phyloP scores from a whole-genome alignment of 2,888 invertebrate species.

The Andrena flavipes region DNA sequence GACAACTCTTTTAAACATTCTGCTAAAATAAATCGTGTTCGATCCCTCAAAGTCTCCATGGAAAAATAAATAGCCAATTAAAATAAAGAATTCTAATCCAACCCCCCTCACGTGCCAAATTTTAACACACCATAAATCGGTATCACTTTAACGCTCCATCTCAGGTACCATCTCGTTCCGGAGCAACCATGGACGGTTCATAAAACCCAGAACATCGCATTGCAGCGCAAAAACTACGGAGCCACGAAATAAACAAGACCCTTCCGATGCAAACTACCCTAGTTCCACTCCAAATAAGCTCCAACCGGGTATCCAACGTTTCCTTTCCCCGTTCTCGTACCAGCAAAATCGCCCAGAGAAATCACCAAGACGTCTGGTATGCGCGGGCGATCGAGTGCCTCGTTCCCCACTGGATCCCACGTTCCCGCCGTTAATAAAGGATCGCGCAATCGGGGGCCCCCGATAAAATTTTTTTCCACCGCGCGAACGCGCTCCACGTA shows the following conservation, averaged over 20 bases:
- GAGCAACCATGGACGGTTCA: not conserved
- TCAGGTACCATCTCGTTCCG: not conserved
- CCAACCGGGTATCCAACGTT: slow-evolving; percentile 1
- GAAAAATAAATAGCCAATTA: too few species aligned
- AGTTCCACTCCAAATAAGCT: slow-evolving; percentile 7
- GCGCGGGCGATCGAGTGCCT: not conserved
- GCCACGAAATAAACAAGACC: slow-evolving; percentile 40
- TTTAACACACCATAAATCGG: too few species aligned
- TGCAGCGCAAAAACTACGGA: slow-evolving; percentile 10
- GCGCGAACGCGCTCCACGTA: slow-evolving; percentile 4
- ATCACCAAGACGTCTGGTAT: too few species aligned
- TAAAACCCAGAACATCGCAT: slow-evolving; percentile 4
- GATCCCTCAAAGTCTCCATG: too few species aligned
- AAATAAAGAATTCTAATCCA: too few species aligned
- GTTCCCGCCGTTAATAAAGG: slow-evolving; percentile 26
- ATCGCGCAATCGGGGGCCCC: not conserved
- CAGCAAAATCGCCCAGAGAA: not conserved
- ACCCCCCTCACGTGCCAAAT: too few species aligned
- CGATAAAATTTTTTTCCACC: slow-evolving; percentile 20
- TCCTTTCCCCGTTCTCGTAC: not conserved
- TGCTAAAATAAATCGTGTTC: too few species aligned
- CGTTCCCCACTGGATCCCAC: not conserved
- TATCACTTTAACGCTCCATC: not conserved
- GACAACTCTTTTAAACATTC: too few species aligned
- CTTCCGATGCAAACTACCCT: slow-evolving; percentile 42